Percentiles rank a stretch among this genome's conserved stretches.
Evolutionary conservation across 2,888 invertebrate genomes (phyloP).

Genomic region (Ochropacha duplaris): DNA sequence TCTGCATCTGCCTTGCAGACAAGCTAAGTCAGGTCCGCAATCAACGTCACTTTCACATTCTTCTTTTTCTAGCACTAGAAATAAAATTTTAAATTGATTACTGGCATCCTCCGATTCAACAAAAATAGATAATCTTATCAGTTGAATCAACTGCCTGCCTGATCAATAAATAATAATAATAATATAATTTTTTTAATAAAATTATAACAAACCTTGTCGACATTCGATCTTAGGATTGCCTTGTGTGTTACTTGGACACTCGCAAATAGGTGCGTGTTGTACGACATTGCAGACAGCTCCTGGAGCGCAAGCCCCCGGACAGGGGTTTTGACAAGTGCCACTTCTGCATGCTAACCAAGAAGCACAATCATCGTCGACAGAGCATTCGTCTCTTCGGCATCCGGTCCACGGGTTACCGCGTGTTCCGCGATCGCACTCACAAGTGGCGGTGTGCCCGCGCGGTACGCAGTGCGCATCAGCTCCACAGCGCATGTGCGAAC

Average conservation of each 20-base stretch:
- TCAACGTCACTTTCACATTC: constrained; percentile 92
- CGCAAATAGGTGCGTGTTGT: constrained; percentile 89
- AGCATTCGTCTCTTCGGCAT: constrained; percentile 91
- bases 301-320: constrained; percentile 91
- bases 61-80: constrained; percentile 74
- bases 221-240: constrained; percentile 90
- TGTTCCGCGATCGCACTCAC: constrained; percentile 89
- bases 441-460: constrained; percentile 90
- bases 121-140: no score
- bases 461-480: constrained; percentile 89
- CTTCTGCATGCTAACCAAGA: constrained; percentile 90
- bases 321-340: constrained; percentile 92
- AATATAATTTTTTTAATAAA: no score
- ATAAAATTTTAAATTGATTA: not conserved
- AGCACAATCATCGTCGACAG: constrained; percentile 89
- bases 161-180: no score
- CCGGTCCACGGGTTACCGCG: constrained; percentile 90
- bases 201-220: constrained; percentile 67
- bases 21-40: constrained; percentile 93
- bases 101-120: no score
- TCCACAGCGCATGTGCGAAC: constrained; percentile 91
- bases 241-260: constrained; percentile 91
- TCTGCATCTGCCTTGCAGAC: constrained; percentile 89
- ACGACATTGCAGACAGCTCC: constrained; percentile 89
- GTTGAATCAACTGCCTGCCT: no score